phyloP scores from a whole-genome alignment of 2,888 invertebrate species.

The Morpho achilles region DNA sequence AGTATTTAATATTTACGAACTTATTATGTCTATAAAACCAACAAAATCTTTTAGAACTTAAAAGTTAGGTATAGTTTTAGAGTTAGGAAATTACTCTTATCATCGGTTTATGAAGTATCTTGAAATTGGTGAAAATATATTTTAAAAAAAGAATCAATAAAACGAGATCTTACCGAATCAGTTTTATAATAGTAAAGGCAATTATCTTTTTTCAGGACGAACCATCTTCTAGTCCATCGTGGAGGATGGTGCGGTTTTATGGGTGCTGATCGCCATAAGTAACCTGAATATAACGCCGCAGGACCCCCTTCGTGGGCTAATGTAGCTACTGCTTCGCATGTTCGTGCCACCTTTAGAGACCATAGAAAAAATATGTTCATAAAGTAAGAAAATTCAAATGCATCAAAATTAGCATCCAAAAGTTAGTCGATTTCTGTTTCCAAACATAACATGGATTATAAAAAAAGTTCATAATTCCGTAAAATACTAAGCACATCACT shows the following conservation, averaged over 20 bases:
- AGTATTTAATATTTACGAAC: too few relatives aligned
- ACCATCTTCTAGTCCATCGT: slow-evolving; percentile 94
- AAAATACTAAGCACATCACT: too few relatives aligned
- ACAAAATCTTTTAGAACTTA: too few relatives aligned
- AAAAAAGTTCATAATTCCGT: too few relatives aligned
- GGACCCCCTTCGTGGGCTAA: slow-evolving; percentile 81
- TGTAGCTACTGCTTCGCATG: slow-evolving; percentile 88
- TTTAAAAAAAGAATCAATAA: background rate
- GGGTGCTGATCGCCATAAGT: slow-evolving; percentile 85
- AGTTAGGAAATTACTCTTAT: too few relatives aligned
- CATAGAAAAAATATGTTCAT: background rate
- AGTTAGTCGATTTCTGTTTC: too few relatives aligned
- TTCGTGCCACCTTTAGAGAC: slow-evolving; percentile 85
- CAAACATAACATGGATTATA: too few relatives aligned
- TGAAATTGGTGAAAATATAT: background rate
- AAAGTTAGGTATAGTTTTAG: too few relatives aligned
- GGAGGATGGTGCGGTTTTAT: slow-evolving; percentile 64
- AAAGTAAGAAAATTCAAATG: background rate
- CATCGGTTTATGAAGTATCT: background rate
- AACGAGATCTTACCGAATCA: slow-evolving; percentile 83
- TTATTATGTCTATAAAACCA: too few relatives aligned
- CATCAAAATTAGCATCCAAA: background rate
- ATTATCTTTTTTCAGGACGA: slow-evolving; percentile 93
- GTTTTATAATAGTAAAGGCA: slow-evolving; percentile 97
- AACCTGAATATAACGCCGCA: slow-evolving; percentile 84